These are phyloP conservation scores for Limosa lapponica DNA, from an alignment of 2,797 vertebrate species.

Conservation along the genomic window DNA sequence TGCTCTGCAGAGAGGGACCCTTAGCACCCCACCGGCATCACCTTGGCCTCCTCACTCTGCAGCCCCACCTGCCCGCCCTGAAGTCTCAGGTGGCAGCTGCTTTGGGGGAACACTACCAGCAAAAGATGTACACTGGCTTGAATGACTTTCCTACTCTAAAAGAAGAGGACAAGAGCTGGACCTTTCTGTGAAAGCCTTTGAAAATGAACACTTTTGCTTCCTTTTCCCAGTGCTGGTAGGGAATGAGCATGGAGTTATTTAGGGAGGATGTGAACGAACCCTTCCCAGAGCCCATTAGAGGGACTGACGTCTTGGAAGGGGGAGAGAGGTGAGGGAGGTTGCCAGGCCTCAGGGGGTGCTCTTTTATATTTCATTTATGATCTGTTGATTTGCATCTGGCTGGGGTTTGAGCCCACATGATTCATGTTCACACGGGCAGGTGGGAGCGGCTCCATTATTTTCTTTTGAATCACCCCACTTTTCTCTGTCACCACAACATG, in stretches of 20 bases:
- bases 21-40: neutral
- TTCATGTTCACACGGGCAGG: neutral
- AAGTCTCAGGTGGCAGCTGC: neutral
- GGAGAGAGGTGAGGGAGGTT: neutral
- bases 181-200: neutral
- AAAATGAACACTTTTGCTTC: neutral
- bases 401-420: neutral
- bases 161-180: neutral
- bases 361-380: neutral
- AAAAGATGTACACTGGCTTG: neutral
- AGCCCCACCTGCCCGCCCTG: rapidly evolving
- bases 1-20: neutral
- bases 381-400: constrained; percentile 33
- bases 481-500: constrained; percentile 13
- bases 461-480: constrained; percentile 36
- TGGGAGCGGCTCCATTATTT: constrained; percentile 45
- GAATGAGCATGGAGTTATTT: neutral
- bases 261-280: neutral
- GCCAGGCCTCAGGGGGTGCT: neutral
- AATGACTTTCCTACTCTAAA: neutral
- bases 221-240: neutral
- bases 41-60: neutral
- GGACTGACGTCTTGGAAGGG: neutral
- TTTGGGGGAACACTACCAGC: neutral
- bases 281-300: neutral